Percentiles rank a stretch among this genome's conserved stretches.
These are phyloP conservation scores for Eupithecia abbreviata DNA, from an alignment of 2,888 invertebrate genomes.

Conservation along the genomic window DNA sequence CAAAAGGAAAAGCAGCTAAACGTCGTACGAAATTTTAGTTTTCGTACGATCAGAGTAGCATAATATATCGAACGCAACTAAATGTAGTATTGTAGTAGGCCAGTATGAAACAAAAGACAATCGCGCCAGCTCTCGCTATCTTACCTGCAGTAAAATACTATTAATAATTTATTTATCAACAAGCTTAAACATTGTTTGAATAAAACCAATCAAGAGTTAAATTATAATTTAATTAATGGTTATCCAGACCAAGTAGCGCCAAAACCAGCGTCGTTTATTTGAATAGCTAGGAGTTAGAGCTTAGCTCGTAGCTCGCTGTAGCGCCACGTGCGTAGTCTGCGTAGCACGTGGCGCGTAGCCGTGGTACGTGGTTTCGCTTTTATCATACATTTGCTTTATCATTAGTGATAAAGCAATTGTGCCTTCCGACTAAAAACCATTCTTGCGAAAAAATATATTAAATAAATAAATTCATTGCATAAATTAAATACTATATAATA, in stretches of 20 bases:
- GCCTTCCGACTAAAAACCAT: background rate
- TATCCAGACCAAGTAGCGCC: background rate
- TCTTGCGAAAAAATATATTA: too few species aligned
- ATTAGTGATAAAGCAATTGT: background rate
- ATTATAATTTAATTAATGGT: background rate
- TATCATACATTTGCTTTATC: background rate
- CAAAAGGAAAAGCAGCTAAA: background rate
- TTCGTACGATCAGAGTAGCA: too few species aligned
- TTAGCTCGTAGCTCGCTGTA: background rate
- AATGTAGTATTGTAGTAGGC: background rate
- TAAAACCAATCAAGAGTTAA: background rate
- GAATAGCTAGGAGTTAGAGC: background rate
- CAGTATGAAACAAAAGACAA: background rate
- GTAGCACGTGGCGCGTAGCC: background rate
- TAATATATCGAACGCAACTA: background rate
- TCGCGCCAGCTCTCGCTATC: background rate
- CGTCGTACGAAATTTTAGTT: too few species aligned
- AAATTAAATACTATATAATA: background rate
- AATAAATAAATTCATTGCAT: background rate
- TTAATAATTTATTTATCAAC: background rate
- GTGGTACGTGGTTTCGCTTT: background rate
- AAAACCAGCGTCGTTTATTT: background rate
- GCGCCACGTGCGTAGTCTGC: background rate
- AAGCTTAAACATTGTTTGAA: background rate
- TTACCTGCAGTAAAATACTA: background rate